Percentiles rank a stretch among this genome's conserved stretches.
Conservation (phyloP, 1,140 invertebrate species). For the Magallana ariakensis region DNA sequence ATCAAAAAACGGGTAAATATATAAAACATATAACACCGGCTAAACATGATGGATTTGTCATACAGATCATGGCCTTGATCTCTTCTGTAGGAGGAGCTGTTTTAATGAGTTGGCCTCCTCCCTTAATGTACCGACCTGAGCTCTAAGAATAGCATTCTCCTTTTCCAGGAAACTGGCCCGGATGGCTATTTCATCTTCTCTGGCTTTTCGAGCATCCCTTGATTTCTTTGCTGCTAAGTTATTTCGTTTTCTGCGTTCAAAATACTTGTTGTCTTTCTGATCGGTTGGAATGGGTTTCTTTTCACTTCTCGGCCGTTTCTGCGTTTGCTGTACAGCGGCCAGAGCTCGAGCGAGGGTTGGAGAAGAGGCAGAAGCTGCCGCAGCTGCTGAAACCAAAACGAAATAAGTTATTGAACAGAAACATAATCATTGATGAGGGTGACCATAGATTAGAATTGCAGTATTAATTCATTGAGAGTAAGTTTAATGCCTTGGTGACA, state of each 20-base stretch:
- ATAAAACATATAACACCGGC: background rate
- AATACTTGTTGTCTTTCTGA: constrained; percentile 94
- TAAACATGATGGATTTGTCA: background rate
- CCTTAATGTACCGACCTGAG: constrained; percentile 88
- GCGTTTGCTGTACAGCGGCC: constrained; percentile 69
- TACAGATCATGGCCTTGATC: constrained; percentile 26
- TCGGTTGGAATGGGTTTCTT: constrained; percentile 92
- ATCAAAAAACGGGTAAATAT: background rate
- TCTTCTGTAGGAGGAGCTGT: constrained; percentile 60
- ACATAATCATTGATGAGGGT: no score
- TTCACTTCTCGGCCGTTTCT: constrained; percentile 86
- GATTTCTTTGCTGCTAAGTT: constrained; percentile 93
- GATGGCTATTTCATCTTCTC: constrained; percentile 90
- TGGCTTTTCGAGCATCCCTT: constrained; percentile 89
- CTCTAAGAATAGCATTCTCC: constrained; percentile 90
- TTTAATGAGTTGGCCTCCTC: constrained; percentile 84
- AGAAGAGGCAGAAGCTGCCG: constrained; percentile 58
- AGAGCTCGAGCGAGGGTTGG: constrained; percentile 76
- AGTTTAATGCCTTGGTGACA: no score
- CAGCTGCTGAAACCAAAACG: constrained; percentile 43
- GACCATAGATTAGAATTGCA: no score
- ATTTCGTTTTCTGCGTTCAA: constrained; percentile 90
- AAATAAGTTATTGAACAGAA: no score
- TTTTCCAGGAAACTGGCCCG: constrained; percentile 89
- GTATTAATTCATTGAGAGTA: no score